Conservation (phyloP, 2,113 vertebrate genomes). For the Leptodactylus fuscus region DNA sequence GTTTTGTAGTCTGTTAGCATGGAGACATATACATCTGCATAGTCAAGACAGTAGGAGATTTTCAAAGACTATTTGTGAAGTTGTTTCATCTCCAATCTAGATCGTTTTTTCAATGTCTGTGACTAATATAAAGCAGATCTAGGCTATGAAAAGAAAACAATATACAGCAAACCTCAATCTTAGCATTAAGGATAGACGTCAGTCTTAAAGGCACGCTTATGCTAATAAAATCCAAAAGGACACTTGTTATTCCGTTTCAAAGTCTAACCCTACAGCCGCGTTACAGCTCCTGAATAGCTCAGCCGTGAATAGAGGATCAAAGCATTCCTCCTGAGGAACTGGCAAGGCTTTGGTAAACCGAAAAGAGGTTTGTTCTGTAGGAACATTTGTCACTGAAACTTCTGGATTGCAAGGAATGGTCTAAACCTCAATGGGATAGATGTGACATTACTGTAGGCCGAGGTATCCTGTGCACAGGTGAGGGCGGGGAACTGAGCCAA, state of each 20-base stretch:
- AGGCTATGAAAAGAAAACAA: neutral
- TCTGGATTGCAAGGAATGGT: neutral
- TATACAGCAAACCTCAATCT: neutral
- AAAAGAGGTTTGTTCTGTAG: conserved; percentile 32
- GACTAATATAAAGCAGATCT: neutral
- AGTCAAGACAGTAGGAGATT: neutral
- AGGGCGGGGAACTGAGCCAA: too few relatives aligned
- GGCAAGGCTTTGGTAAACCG: neutral
- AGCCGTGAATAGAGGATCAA: conserved; percentile 31
- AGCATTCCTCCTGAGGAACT: conserved; percentile 28
- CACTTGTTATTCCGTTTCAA: conserved; percentile 23
- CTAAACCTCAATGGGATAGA: neutral
- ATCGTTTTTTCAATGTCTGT: too few relatives aligned
- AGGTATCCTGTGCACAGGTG: too few relatives aligned
- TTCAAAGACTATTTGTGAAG: neutral
- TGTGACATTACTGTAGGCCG: too few relatives aligned
- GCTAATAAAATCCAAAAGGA: conserved; percentile 27
- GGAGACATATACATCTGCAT: neutral
- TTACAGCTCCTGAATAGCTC: conserved; percentile 3
- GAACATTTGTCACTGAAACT: neutral
- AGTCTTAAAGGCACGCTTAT: neutral
- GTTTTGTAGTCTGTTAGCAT: neutral
- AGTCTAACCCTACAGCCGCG: neutral
- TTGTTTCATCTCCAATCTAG: neutral
- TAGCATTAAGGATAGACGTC: neutral